Base-by-base conservation (phyloP, 2,113 vertebrate genomes). In the Pantherophis guttatus region DNA sequence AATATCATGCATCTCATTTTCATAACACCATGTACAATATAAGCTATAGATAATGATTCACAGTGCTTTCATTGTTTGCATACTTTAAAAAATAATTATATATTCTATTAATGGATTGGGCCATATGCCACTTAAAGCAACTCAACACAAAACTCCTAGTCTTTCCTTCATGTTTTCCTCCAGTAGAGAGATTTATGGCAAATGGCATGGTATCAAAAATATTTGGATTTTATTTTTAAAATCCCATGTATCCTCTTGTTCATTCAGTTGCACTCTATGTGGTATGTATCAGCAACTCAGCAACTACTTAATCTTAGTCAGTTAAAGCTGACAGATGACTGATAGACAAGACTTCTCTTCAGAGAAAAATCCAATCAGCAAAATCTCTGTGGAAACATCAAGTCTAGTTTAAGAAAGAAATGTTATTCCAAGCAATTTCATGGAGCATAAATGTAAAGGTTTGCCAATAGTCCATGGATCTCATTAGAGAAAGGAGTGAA, bases 251-350 rank as follows among this genome's bases (percentile, higher is more conserved):
- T 54, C 89, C 87, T 89, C 29, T 91, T 89, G 87, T 91, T 90
- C 55, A 62, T 93, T 89, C 15, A 13, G 65, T 89, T 85, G n/a
- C 87, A 86, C 44, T 85, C 90, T 89, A 58, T 17, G 48, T 91
- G 90, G 87, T 91, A 91, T 15, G 8, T 89, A 89, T 91, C 90
- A 89, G 55, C 90, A 86, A 48, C 90, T 91, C 87, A 93, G 55
- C 87, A 55, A 54, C 70, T 91, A 59, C 90, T 93, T 93, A 91
- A 94, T 94, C 93, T 89, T 94, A 89, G 65, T 93, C 90, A 88
- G 70, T 89, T 94, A 94, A 91, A 91, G 62, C n/a, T 91, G 90
- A 94, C 93, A 91, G 65, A 39, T 93, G 93, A 89, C 87, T 89
- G 93, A 94, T 91, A 85, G 90, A 87, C 70, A 85, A 91, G 90